phyloP scores from a whole-genome alignment of 2,888 invertebrate species.

The Drosophila meridiana region DNA sequence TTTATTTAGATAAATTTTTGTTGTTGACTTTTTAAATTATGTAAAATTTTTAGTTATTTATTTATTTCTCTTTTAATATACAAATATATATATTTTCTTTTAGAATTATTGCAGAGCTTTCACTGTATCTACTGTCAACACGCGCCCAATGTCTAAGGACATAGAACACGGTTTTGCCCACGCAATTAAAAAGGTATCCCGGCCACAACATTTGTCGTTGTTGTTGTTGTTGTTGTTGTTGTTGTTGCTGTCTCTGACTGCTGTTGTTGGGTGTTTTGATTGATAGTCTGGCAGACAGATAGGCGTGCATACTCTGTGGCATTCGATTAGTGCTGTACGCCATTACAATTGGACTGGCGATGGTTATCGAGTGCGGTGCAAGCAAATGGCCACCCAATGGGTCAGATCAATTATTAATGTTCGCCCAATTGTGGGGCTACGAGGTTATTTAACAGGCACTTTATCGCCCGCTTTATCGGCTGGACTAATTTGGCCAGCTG shows the following conservation, averaged over 20 bases:
- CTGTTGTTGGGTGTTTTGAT: conserved; percentile 32
- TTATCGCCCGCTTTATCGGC: conserved; percentile 9
- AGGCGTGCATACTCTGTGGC: conserved; percentile 8
- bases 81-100: no score
- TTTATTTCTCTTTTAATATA: no score
- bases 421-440: conserved; percentile 15
- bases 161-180: conserved; percentile 14
- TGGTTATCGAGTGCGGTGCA: conserved; percentile 36
- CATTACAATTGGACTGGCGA: conserved; percentile 54
- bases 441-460: conserved; percentile 1
- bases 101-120: neutral
- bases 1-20: no score
- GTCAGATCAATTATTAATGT: conserved; percentile 38
- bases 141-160: neutral
- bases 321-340: conserved; percentile 40
- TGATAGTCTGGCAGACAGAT: conserved; percentile 32
- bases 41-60: no score
- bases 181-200: conserved; percentile 38
- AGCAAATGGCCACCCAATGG: conserved; percentile 33
- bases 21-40: no score
- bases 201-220: conserved; percentile 19
- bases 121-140: conserved; percentile 3
- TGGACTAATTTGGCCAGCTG: conserved; percentile 11
- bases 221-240: conserved; percentile 10
- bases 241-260: conserved; percentile 15